Evolutionary conservation across 1,140 invertebrate genomes (phyloP), one percentile per base, ranked within the genome.

Genomic region (Papilio polytes): DNA sequence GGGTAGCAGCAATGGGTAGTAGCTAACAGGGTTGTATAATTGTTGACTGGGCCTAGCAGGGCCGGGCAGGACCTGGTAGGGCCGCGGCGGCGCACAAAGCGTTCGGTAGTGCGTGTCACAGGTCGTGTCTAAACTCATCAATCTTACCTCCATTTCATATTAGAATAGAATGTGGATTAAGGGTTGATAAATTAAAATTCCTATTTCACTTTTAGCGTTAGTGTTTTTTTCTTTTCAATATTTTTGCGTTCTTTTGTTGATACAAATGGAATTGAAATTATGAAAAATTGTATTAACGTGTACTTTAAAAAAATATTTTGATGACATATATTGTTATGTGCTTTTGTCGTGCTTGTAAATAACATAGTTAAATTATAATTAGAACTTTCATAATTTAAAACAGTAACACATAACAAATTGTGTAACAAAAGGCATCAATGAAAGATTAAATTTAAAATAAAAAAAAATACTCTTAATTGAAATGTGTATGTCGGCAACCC

Each of bases 51-150:
- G 56, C n/a, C n/a, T n/a, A n/a, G n/a, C n/a, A n/a, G n/a, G n/a
- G 59, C 91, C 91, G 91, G 88, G 86, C 86, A 84, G 79, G 82
- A 63, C 36, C 63, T 36, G 80, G 73, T 8, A 74, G 81, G 46
- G 81, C 73, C 74, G 66, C 70, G 59, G 53, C 48, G 84, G 85
- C 83, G 83, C 84, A 84, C 81, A 82, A 80, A 85, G 82, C 86
- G 86, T 93, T 94, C 92, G 91, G 93, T 94, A 94, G 92, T 94
- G 90, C 89, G 87, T 94, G 93, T 94, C 93, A 94, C 87, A 94
- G 93, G 92, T 94, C 90, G 87, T 90, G 90, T 90, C 91, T 89
- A 90, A 90, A 86, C 91, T 90, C 93, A 94, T 94, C 92, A 94
- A 94, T 94, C 93, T 93, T 92, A 78, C 80, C 89, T 90, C 89